A percentile compares a stretch with the other conserved stretches of the same genome.
These are phyloP conservation scores for Coluber constrictor DNA, from an alignment of 2,797 vertebrate genomes.

Conservation along the genomic window DNA sequence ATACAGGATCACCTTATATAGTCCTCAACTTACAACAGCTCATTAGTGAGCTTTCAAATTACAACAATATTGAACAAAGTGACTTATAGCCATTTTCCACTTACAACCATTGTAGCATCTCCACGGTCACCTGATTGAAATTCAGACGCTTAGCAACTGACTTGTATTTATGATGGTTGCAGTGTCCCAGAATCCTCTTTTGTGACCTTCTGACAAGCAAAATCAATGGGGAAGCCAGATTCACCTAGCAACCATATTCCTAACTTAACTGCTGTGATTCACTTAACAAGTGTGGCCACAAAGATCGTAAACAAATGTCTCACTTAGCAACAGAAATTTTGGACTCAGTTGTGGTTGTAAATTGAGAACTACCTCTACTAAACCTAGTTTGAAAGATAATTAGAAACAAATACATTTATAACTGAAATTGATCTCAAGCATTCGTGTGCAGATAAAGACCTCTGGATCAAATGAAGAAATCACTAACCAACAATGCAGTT, in stretches of 20 bases:
- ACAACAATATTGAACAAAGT: neutral
- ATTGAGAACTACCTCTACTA: neutral
- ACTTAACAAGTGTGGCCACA: neutral
- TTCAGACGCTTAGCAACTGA: neutral
- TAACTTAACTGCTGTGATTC: neutral
- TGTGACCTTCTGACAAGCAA: neutral
- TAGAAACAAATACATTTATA: neutral
- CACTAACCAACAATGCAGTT: neutral
- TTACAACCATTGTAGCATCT: neutral
- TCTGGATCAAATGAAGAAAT: neutral
- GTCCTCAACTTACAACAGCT: neutral
- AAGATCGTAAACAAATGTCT: neutral
- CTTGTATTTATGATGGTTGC: neutral
- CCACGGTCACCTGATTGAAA: neutral
- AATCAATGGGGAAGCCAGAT: neutral
- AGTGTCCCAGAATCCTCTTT: neutral
- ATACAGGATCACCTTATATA: neutral
- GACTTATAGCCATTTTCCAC: neutral
- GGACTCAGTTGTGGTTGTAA: neutral
- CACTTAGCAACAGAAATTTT: neutral
- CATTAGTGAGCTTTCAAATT: neutral
- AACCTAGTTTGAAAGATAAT: neutral
- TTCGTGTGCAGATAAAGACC: neutral
- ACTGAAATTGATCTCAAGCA: neutral
- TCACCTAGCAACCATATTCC: neutral